Percentiles rank a stretch among this genome's conserved stretches.
phyloP scores from a whole-genome alignment of 2,113 vertebrate genomes.

The Corynorhinus townsendii region DNA sequence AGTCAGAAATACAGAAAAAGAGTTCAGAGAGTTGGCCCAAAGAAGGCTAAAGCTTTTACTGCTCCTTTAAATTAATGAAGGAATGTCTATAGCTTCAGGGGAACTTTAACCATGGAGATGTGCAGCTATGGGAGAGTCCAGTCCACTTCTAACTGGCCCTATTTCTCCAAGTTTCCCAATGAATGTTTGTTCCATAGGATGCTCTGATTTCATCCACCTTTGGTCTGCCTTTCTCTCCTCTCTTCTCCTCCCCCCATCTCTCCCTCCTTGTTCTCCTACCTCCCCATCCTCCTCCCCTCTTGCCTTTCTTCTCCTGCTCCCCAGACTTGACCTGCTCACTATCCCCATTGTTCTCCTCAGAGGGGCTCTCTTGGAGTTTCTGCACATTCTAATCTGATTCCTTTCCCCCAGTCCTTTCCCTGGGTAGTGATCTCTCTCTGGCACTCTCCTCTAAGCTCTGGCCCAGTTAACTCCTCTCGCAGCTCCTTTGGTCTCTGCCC shows the following conservation, averaged over 20 bases:
- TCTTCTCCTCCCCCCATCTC: background rate
- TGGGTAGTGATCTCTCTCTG: background rate
- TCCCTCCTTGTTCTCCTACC: background rate
- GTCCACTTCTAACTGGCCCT: no score
- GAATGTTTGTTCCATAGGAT: background rate
- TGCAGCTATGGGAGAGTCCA: background rate
- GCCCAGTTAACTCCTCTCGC: background rate
- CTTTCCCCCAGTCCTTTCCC: background rate
- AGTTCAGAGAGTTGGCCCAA: background rate
- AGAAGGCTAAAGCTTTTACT: background rate
- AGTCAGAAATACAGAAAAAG: background rate
- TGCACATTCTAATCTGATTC: background rate
- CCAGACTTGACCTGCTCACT: background rate
- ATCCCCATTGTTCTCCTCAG: background rate
- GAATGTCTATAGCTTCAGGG: background rate
- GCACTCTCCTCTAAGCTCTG: background rate
- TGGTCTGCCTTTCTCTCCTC: background rate
- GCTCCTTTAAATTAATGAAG: background rate
- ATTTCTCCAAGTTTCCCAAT: background rate
- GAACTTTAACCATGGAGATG: background rate
- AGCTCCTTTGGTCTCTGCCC: background rate
- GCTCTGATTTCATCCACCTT: background rate
- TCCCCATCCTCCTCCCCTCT: background rate
- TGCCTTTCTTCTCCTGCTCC: background rate
- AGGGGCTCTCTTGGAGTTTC: background rate